Evolutionary conservation across 2,888 invertebrate genomes (phyloP).

Genomic region (Lepidochrysops patricia): DNA sequence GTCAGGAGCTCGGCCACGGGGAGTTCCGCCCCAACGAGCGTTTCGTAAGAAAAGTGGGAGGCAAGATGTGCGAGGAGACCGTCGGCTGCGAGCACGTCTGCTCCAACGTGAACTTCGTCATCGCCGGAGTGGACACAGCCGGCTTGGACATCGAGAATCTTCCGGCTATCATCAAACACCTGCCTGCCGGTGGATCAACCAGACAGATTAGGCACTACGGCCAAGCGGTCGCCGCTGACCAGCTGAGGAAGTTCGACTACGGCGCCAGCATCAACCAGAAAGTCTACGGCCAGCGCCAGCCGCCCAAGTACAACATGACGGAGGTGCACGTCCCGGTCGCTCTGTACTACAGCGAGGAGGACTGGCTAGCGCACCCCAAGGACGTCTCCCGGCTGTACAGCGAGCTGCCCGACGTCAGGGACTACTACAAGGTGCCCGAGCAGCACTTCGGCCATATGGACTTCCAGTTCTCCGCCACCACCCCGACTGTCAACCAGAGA

Average conservation of each 20-base stretch:
- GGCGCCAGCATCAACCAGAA: conserved; percentile 46
- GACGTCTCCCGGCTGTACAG: conserved; percentile 73
- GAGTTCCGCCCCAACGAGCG: conserved; percentile 47
- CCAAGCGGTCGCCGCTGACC: conserved; percentile 56
- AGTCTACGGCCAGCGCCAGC: conserved; percentile 46
- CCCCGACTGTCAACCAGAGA: conserved; percentile 46
- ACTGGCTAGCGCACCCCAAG: conserved; percentile 77
- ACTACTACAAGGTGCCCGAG: conserved; percentile 71
- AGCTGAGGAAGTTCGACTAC: conserved; percentile 55
- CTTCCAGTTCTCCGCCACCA: conserved; percentile 57
- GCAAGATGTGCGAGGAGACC: conserved; percentile 46
- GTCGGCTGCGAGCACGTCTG: conserved; percentile 69
- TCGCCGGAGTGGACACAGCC: conserved; percentile 77
- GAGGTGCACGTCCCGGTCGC: conserved; percentile 55
- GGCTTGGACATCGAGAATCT: conserved; percentile 76
- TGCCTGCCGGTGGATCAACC: conserved; percentile 74
- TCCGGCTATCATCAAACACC: conserved; percentile 69
- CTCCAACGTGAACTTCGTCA: conserved; percentile 75
- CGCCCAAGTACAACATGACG: conserved; percentile 53
- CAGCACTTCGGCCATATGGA: conserved; percentile 60
- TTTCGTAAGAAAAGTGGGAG: conserved; percentile 43
- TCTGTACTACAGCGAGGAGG: conserved; percentile 68
- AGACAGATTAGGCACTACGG: conserved; percentile 72
- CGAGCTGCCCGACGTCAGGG: conserved; percentile 71
- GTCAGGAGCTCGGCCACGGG: conserved; percentile 40